These are phyloP conservation scores for Tenualosa ilisha DNA, from an alignment of 2,797 vertebrate genomes.

Conservation along the genomic window DNA sequence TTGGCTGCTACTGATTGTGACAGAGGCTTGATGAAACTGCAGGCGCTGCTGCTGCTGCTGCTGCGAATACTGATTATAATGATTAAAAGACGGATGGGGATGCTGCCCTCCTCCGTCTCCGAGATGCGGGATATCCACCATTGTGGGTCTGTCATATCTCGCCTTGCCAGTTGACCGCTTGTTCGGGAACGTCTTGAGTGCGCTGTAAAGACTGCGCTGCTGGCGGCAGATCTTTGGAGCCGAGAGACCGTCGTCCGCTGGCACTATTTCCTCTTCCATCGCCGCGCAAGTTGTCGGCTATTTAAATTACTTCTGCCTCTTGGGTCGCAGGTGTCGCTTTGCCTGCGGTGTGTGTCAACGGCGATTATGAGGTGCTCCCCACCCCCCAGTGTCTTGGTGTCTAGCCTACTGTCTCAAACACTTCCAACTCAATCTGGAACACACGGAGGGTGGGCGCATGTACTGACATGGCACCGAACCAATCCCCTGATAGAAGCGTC, in stretches of 20 bases:
- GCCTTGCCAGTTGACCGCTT: conserved; percentile 79
- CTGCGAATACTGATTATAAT: conserved; percentile 66
- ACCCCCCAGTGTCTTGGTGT: conserved; percentile 63
- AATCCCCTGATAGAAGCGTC: conserved; percentile 82
- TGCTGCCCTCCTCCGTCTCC: conserved; percentile 76
- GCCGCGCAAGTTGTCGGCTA: conserved; percentile 47
- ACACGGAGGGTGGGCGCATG: conserved; percentile 74
- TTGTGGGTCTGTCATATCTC: conserved; percentile 87
- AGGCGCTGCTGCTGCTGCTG: conserved; percentile 70
- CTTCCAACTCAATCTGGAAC: conserved; percentile 55
- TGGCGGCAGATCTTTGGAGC: conserved; percentile 87
- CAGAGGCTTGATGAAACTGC: conserved; percentile 66
- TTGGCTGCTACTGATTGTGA: conserved; percentile 70
- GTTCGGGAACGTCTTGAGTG: conserved; percentile 86
- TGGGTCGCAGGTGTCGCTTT: conserved; percentile 62
- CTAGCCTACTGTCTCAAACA: conserved; percentile 60
- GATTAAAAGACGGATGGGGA: conserved; percentile 71
- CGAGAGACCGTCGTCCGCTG: conserved; percentile 87
- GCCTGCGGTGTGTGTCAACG: conserved; percentile 54
- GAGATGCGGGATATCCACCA: conserved; percentile 86
- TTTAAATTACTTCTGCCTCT: conserved; percentile 36
- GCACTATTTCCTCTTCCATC: conserved; percentile 88
- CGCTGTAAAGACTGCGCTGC: conserved; percentile 85
- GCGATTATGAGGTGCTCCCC: conserved; percentile 36
- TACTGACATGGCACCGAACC: conserved; percentile 90